Percentiles rank a stretch among this genome's conserved stretches.
Evolutionary conservation across 2,888 invertebrate species (phyloP).

Genomic region (Latrodectus hesperus): DNA sequence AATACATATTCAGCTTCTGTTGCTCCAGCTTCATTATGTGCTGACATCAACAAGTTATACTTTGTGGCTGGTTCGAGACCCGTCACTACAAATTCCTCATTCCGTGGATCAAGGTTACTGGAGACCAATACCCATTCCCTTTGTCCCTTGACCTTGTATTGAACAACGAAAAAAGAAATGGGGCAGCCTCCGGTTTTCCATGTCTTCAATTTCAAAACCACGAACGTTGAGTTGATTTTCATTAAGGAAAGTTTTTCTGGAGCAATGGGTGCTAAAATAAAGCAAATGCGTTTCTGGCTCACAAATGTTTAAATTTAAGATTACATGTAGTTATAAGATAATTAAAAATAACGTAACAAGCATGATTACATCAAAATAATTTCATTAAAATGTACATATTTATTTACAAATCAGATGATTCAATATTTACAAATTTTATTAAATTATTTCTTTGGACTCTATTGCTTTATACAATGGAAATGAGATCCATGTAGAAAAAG

Average conservation of each 20-base stretch:
- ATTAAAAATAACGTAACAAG: too few relatives aligned
- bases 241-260: conserved; percentile 71
- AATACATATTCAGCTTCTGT: conserved; percentile 96
- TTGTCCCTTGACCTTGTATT: conserved; percentile 68
- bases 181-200: conserved; percentile 75
- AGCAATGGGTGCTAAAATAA: conserved; percentile 73
- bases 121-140: conserved; percentile 69
- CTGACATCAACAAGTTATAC: conserved; percentile 91
- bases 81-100: conserved; percentile 79
- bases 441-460: too few relatives aligned
- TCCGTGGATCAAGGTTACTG: conserved; percentile 66
- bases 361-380: too few relatives aligned
- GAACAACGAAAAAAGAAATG: conserved; percentile 72
- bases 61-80: conserved; percentile 96
- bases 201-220: conserved; percentile 73
- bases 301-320: background rate
- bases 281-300: background rate
- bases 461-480: too few relatives aligned
- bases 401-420: too few relatives aligned
- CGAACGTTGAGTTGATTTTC: conserved; percentile 74
- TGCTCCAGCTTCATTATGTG: conserved; percentile 91
- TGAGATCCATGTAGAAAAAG: too few relatives aligned
- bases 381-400: too few relatives aligned
- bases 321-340: background rate
- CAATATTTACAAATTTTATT: too few relatives aligned